Base-by-base conservation (phyloP, 2,113 vertebrate genomes). In the Myiozetetes cayanensis region DNA sequence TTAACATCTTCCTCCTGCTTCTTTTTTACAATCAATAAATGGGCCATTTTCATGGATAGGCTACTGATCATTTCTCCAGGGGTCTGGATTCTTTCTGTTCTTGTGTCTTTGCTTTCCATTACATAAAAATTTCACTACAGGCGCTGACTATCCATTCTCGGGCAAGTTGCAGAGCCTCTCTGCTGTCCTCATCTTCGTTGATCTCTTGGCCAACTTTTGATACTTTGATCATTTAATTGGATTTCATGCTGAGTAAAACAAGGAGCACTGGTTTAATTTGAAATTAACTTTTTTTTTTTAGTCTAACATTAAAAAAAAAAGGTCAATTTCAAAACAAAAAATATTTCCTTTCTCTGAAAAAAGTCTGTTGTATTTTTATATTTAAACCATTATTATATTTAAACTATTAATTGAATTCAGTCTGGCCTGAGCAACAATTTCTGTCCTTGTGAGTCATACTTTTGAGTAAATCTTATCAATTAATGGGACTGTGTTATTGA, bases 31-130 rank as follows among this genome's bases (percentile, higher is more conserved):
- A 86, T 81, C 90, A 90, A 66, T 93, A 86, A 68, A 43, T 14
- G 30, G 52, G 39, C 20, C 31, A 68, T 95, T 94, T 93, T 87
- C 68, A 78, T 90, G 37, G 81, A 82, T 73, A 82, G 56, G 41
- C 62, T 93, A 91, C 87, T 87, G 91, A 91, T 91, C 74, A 41
- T 56, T 93, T 94, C 66, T 91, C 62, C 83, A 80, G 41, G 59
- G 93, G 80, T 47, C 76, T 68, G 77, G 74, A 37, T 95, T 85
- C 79, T 92, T 97, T 95, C 91, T 95, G 47, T 89, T 93, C 83
- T 91, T 47, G 47, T 62, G 65, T 61, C 91, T 92, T 88, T 85
- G 41, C 71, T 91, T 91, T 94, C 33, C 39, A 37, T 87, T 87
- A 76, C 47, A 35, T 62, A 73, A 49, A 82, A 61, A 83, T 93